Base-by-base conservation (phyloP, 2,113 vertebrate genomes). In the Cyrtonyx montezumae region DNA sequence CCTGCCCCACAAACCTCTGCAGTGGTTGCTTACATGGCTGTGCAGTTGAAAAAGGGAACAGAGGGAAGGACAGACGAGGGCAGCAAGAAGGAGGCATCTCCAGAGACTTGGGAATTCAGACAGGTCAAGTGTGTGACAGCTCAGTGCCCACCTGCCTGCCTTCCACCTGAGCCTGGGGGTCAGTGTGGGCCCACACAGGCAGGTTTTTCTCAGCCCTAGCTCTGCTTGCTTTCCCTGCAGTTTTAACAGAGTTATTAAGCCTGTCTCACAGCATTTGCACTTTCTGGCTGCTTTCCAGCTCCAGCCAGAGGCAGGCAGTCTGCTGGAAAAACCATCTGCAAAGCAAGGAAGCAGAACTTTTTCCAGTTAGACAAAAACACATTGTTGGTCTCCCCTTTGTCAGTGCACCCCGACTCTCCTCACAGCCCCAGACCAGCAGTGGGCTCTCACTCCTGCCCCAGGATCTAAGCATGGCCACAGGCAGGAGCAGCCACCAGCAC, bases 11-110 rank as follows among this genome's bases (percentile, higher is more conserved):
- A 2, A 11, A 20, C 13, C 43, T 59, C 36, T 13, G 10, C 20
- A 79, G 11, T 23, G 71, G 13, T 48, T 36, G 40, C 81, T 34
- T 48, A 84, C 5, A 26, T 7, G 8, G 11, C 61, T 30, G 28
- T 0, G 0, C 14, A n/a, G 51, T 17, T 53, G 26, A 30, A 26
- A 80, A 63, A 66, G 42, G 17, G 19, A 70, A 74, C 0, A 0
- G 49, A 48, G 15, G 3, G 19, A 77, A 0, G 0, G 55, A 32
- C 13, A 5, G 14, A 67, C 25, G 12, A 61, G 23, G 17, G 36
- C 1, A 58, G 20, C n/a, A 45, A 68, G 19, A 36, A n/a, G 9
- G 8, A 58, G 12, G 9, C 8, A 70, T 51, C 83, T 84, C 3
- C 3, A 45, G 23, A 74, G 6, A 34, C 8, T 18, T 80, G 56